phyloP scores from a whole-genome alignment of 2,113 vertebrate species.

The Zootoca vivipara region DNA sequence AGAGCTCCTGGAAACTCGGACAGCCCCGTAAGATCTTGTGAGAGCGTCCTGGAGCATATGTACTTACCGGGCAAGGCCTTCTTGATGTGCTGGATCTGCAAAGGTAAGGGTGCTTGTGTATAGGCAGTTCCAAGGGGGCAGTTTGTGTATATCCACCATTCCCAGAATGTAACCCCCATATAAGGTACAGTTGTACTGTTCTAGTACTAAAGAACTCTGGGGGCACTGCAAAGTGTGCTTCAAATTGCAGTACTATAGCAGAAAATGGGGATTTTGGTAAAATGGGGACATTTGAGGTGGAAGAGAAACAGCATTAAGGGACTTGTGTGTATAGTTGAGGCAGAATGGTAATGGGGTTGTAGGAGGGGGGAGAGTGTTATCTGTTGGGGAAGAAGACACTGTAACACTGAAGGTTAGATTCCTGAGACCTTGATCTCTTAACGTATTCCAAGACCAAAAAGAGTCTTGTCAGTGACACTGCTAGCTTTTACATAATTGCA shows the following conservation, averaged over 20 bases:
- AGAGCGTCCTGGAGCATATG: too few relatives aligned
- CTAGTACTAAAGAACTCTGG: not conserved
- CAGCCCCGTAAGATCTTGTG: too few relatives aligned
- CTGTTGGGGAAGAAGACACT: not conserved
- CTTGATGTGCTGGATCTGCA: too few relatives aligned
- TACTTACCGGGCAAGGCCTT: too few relatives aligned
- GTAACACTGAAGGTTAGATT: not conserved
- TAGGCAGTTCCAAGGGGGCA: too few relatives aligned
- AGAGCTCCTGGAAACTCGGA: too few relatives aligned
- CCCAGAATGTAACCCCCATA: too few relatives aligned
- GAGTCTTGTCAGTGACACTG: too few relatives aligned
- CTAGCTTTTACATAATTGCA: not conserved
- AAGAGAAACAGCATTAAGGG: not conserved
- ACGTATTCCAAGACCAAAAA: constrained; percentile 1
- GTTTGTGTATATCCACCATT: too few relatives aligned
- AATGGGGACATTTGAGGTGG: not conserved
- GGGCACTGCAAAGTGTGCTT: not conserved
- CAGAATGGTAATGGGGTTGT: not conserved
- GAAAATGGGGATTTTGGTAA: not conserved
- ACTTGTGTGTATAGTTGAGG: not conserved
- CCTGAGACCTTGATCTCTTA: not conserved
- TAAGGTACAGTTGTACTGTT: too few relatives aligned
- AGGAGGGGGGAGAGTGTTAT: not conserved
- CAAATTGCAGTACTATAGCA: not conserved
- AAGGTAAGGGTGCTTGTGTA: too few relatives aligned